A percentile compares a stretch with the other conserved stretches of the same genome.
Evolutionary conservation across 2,888 invertebrate genomes (phyloP).

Genomic region (Cloeon dipterum): DNA sequence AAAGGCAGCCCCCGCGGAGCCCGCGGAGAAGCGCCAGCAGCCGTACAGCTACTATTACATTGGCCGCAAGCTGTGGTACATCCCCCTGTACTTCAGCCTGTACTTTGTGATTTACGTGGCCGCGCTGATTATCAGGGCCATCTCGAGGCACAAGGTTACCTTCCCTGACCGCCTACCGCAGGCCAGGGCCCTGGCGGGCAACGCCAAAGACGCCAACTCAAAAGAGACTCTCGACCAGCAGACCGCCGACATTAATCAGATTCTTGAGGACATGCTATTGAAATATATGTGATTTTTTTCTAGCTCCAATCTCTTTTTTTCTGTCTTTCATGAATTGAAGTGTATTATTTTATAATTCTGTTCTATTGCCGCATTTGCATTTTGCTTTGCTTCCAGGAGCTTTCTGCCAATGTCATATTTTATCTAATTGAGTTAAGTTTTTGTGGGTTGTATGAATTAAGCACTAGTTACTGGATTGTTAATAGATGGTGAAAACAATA

Average conservation of each 20-base stretch:
- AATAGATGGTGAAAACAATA: too few relatives aligned
- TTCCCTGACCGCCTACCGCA: slow-evolving; percentile 16
- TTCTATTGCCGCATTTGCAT: too few relatives aligned
- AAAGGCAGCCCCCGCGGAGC: too few relatives aligned
- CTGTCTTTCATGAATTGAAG: too few relatives aligned
- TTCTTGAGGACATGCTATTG: slow-evolving; percentile 6
- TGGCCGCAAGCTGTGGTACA: slow-evolving; percentile 49
- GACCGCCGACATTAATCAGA: background rate
- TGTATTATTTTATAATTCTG: too few relatives aligned
- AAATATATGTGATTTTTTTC: slow-evolving; percentile 1
- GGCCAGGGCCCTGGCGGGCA: slow-evolving; percentile 7
- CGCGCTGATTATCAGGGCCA: slow-evolving; percentile 44
- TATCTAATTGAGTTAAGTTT: too few relatives aligned
- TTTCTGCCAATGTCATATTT: too few relatives aligned
- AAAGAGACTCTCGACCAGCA: slow-evolving; percentile 6
- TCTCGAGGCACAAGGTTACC: slow-evolving; percentile 43
- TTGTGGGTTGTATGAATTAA: too few relatives aligned
- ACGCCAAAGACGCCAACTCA: slow-evolving; percentile 8
- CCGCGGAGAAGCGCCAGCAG: too few relatives aligned
- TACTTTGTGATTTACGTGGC: slow-evolving; percentile 39
- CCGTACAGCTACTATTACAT: slow-evolving; percentile 49
- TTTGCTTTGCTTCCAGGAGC: too few relatives aligned
- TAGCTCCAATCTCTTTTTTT: too few relatives aligned
- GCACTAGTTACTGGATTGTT: too few relatives aligned
- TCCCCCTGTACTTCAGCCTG: slow-evolving; percentile 51